Conservation (phyloP, 2,113 vertebrate genomes). For the Misgurnus mizolepis region DNA sequence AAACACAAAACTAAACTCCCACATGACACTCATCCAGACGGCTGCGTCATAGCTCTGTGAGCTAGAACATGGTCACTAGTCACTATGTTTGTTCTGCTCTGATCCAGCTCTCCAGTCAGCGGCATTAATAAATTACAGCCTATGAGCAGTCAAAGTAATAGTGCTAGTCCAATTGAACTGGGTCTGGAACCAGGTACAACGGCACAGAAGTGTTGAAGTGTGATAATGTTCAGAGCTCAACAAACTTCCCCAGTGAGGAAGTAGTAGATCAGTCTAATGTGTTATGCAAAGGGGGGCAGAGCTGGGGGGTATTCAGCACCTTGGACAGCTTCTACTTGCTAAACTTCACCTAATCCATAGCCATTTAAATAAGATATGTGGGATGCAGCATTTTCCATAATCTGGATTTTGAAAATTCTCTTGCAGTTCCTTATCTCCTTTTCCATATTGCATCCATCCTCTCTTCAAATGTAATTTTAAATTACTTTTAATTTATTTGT, state of each 20-base stretch:
- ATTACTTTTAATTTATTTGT: not conserved
- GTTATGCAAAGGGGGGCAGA: not conserved
- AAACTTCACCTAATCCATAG: not conserved
- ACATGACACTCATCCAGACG: conserved; percentile 15
- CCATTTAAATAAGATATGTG: not conserved
- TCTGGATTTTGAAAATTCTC: not conserved
- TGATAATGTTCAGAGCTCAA: conserved; percentile 49
- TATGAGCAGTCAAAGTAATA: conserved; percentile 56
- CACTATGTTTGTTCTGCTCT: conserved; percentile 7
- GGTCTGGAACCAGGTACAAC: conserved; percentile 47
- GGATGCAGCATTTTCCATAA: not conserved
- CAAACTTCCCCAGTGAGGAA: not conserved
- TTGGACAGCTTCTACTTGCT: conserved; percentile 28
- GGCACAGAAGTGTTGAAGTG: conserved; percentile 35
- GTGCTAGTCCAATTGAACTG: not conserved
- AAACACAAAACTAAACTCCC: conserved; percentile 22
- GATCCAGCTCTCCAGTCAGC: conserved; percentile 49
- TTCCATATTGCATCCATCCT: conserved; percentile 2
- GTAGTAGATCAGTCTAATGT: conserved; percentile 4
- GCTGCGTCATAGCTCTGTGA: conserved; percentile 16
- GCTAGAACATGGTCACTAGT: conserved; percentile 51
- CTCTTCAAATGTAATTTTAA: not conserved
- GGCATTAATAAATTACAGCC: conserved; percentile 67
- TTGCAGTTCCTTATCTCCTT: conserved; percentile 13
- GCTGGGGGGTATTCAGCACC: conserved; percentile 26